Conservation (phyloP, 2,888 invertebrate genomes). For the Sesamia inferens region DNA sequence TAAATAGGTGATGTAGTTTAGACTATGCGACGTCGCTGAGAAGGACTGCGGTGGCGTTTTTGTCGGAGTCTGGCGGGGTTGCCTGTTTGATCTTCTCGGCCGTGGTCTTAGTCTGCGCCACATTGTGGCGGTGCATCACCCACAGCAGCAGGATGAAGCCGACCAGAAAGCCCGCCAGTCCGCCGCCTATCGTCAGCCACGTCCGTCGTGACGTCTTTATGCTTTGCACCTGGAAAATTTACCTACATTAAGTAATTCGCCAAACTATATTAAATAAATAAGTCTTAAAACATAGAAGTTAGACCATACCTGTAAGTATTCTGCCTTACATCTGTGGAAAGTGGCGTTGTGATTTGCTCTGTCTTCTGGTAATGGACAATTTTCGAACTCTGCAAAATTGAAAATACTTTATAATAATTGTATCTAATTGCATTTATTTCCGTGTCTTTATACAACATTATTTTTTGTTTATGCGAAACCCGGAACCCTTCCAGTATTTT, state of each 20-base stretch:
- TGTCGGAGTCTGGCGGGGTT: slow-evolving; percentile 73
- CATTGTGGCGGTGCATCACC: slow-evolving; percentile 86
- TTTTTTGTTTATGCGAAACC: no score
- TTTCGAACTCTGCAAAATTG: slow-evolving; percentile 79
- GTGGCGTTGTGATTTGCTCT: slow-evolving; percentile 75
- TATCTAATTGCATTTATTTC: neutral
- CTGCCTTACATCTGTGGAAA: slow-evolving; percentile 77
- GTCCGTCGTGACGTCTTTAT: slow-evolving; percentile 78
- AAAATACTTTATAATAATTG: neutral
- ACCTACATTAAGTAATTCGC: no score
- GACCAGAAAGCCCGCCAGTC: slow-evolving; percentile 85
- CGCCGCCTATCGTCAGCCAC: slow-evolving; percentile 85
- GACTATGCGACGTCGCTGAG: slow-evolving; percentile 69
- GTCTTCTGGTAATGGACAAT: slow-evolving; percentile 74
- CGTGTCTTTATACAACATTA: neutral
- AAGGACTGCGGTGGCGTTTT: slow-evolving; percentile 76
- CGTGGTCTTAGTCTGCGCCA: slow-evolving; percentile 80
- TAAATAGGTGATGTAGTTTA: slow-evolving; percentile 17
- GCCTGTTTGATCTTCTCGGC: slow-evolving; percentile 76
- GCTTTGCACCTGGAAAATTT: slow-evolving; percentile 75
- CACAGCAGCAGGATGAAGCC: slow-evolving; percentile 86
- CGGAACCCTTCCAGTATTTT: no score
- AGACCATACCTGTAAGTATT: slow-evolving; percentile 75
- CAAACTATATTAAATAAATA: no score
- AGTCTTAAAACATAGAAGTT: no score